These are phyloP conservation scores for Istiophorus platypterus DNA, from an alignment of 2,113 vertebrate genomes.

Conservation along the genomic window DNA sequence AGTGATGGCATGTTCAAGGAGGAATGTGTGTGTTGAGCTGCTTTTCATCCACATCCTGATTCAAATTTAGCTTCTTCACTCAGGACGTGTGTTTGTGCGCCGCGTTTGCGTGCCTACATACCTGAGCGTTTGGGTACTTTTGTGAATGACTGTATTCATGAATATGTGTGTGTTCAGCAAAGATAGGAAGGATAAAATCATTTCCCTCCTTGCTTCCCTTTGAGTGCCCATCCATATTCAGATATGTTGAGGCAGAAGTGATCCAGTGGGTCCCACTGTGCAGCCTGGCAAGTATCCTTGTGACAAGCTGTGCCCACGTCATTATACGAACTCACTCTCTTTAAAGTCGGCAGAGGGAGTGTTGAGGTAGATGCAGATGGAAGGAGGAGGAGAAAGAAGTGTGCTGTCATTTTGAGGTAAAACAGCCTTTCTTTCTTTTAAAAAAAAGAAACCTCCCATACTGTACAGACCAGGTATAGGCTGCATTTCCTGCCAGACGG, in stretches of 20 bases:
- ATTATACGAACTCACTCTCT: constrained; percentile 70
- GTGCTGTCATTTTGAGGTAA: constrained; percentile 63
- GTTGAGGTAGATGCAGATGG: constrained; percentile 13
- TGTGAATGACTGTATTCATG: constrained; percentile 67
- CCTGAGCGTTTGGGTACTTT: constrained; percentile 6
- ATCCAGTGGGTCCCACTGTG: constrained; percentile 42
- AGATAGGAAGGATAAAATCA: constrained; percentile 35
- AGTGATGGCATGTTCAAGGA: constrained; percentile 60
- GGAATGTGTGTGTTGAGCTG: constrained; percentile 57
- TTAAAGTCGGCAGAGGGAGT: constrained; percentile 40
- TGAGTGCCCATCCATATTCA: constrained; percentile 51
- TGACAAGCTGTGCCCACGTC: constrained; percentile 68
- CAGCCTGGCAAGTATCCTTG: constrained; percentile 70
- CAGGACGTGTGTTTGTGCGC: constrained; percentile 17
- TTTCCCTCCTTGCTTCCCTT: constrained; percentile 33
- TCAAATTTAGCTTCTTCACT: constrained; percentile 39
- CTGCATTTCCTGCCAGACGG: constrained; percentile 7
- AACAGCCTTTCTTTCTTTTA: constrained; percentile 56
- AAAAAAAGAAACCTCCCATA: constrained; percentile 13
- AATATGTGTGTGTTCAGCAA: constrained; percentile 33
- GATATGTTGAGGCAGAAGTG: constrained; percentile 55
- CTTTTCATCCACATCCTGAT: constrained; percentile 30
- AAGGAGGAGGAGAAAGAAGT: constrained; percentile 29
- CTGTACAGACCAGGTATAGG: constrained; percentile 22
- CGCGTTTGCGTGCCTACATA: constrained; percentile 25